Evolutionary conservation across 2,797 vertebrate species (phyloP).

Genomic region (Heteromormyrus szaboi): DNA sequence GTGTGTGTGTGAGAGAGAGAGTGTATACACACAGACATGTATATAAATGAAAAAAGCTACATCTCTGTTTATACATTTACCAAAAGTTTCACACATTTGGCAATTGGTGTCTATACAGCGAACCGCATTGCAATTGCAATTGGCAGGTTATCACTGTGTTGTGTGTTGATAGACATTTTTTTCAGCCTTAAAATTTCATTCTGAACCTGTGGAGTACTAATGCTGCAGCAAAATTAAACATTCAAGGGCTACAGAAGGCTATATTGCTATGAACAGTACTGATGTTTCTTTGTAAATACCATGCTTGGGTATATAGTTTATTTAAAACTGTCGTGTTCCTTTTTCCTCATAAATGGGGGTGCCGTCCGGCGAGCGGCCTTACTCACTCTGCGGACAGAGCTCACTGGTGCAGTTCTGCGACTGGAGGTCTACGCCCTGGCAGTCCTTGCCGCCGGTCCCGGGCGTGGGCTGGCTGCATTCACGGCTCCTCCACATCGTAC

Average conservation of each 20-base stretch:
- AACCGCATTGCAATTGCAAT: no score
- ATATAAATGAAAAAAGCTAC: neutral
- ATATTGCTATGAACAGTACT: neutral
- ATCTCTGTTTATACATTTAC: neutral
- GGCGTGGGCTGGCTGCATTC: constrained; percentile 89
- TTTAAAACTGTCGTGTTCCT: neutral
- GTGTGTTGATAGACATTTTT: neutral
- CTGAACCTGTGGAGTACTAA: constrained; percentile 27
- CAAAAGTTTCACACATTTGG: neutral
- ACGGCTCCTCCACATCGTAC: constrained; percentile 87
- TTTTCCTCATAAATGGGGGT: neutral
- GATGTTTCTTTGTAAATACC: neutral
- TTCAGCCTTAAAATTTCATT: neutral
- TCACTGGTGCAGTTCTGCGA: constrained; percentile 92
- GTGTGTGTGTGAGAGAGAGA: neutral
- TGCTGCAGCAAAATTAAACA: neutral
- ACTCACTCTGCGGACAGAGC: constrained; percentile 91
- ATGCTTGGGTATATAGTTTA: neutral
- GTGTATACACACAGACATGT: no score
- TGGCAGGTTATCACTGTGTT: neutral
- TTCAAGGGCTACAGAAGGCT: neutral
- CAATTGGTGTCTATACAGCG: neutral
- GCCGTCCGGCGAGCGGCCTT: neutral
- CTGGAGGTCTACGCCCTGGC: constrained; percentile 81
- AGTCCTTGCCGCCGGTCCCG: constrained; percentile 85